Conservation (phyloP, 30 jellyfish, hydroid and myxozoan species). For the Euphysa ruthae region DNA sequence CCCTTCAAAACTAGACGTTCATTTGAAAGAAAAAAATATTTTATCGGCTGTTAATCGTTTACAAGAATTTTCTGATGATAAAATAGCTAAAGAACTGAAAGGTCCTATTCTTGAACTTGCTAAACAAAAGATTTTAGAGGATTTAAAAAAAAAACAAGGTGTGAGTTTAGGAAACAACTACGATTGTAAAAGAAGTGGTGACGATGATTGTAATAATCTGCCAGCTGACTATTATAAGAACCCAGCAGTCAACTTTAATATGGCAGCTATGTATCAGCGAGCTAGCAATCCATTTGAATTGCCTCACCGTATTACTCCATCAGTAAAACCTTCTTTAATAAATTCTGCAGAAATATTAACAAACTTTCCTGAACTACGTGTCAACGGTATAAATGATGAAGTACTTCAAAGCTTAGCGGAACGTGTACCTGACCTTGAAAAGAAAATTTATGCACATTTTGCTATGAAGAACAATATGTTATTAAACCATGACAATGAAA, state of each 20-base stretch:
- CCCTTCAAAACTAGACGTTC: background rate
- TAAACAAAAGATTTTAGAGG: constrained; percentile 12
- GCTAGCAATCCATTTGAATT: background rate
- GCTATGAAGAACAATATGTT: constrained; percentile 35
- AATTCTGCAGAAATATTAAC: constrained; percentile 46
- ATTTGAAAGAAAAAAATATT: constrained; percentile 1
- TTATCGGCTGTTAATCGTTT: constrained; percentile 2
- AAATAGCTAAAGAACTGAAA: background rate
- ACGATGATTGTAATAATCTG: background rate
- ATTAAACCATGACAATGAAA: constrained; percentile 33
- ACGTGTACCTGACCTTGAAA: constrained; percentile 67
- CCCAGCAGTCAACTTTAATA: background rate
- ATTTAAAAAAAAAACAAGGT: constrained; percentile 1
- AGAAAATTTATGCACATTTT: constrained; percentile 70
- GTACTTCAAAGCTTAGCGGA: constrained; percentile 42
- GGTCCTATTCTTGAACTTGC: constrained; percentile 17
- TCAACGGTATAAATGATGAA: constrained; percentile 71
- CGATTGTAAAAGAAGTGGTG: constrained; percentile 2
- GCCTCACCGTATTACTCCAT: constrained; percentile 8
- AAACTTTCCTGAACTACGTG: constrained; percentile 69
- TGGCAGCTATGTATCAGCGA: constrained; percentile 12
- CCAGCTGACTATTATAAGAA: background rate
- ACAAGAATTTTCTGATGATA: constrained; percentile 22
- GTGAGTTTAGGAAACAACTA: background rate
- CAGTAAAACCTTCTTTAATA: constrained; percentile 20